Evolutionary conservation across 1,140 invertebrate genomes (phyloP), one percentile per base, ranked within the genome.

Genomic region (Diorhabda sublineata): DNA sequence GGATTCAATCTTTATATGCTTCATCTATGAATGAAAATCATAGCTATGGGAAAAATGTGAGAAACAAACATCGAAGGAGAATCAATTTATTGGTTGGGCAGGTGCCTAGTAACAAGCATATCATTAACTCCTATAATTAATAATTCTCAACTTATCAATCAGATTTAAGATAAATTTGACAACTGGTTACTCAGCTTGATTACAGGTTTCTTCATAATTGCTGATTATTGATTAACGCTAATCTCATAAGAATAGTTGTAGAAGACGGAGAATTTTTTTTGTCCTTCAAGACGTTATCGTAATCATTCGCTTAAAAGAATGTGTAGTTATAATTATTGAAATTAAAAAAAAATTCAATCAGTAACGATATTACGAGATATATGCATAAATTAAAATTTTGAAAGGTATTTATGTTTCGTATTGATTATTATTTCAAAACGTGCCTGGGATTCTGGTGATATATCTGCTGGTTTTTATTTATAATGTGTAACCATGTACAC

Each of bases 101-200:
- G 47, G 47, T 52, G 47, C n/a, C n/a, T 52, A 52, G 47, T 52
- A 8, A 52, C 47, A 52, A n/a, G n/a, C 47, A 52, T 52, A 52
- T 52, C 47, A 52, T 52, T 52, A 52, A 52, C 47, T 52, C 47
- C 47, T 52, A 52, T 52, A 52, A 52, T 52, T 52, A 52, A 52
- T 52, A 52, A 52, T 52, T 52, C 47, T 52, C 47, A 52, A 52
- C 47, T 52, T 6, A 52, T 52, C 47, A 52, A 52, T 52, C 47
- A 52, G 47, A 52, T 52, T 52, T 52, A 8, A 52, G 47, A 52
- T 52, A 52, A 52, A 52, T 52, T 52, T 52, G 47, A 52, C 47
- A 52, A 52, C 47, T 52, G 47, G 47, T 8, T 52, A 52, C 47
- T 52, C 47, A 8, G 47, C 47, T 52, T 52, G 47, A 52, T 52